phyloP scores from a whole-genome alignment of 2,797 vertebrate genomes.

The Crax fasciolata region DNA sequence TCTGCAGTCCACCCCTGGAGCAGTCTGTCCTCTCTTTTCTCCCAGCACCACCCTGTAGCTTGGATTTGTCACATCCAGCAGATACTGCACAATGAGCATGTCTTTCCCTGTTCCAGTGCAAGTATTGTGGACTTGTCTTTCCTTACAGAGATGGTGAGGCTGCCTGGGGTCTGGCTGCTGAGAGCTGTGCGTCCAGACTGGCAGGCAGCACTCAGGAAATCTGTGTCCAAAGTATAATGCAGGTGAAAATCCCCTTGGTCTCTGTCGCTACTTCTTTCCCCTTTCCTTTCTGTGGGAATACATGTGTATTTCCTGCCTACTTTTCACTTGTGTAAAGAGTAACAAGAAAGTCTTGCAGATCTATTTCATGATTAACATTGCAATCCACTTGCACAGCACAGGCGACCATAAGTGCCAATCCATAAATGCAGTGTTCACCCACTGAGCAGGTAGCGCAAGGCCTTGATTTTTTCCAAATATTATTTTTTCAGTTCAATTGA shows the following conservation, averaged over 20 bases:
- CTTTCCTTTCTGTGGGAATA: background rate
- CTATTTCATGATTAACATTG: background rate
- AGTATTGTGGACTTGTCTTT: background rate
- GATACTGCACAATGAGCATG: background rate
- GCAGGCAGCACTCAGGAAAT: background rate
- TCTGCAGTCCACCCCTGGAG: background rate
- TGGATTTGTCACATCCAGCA: background rate
- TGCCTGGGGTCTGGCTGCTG: background rate
- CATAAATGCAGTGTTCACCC: conserved; percentile 34
- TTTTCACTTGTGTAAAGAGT: conserved; percentile 29
- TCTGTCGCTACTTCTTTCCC: background rate
- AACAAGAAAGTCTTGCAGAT: conserved; percentile 32
- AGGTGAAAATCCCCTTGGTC: background rate
- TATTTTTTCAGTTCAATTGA: conserved; percentile 28
- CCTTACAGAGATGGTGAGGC: too few relatives aligned
- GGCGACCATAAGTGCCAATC: conserved; percentile 36
- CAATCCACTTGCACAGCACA: conserved; percentile 41
- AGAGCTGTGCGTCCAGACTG: background rate
- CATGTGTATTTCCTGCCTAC: background rate
- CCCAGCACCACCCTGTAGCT: background rate
- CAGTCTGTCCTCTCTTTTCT: background rate
- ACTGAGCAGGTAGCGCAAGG: background rate
- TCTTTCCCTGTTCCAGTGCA: background rate
- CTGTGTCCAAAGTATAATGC: background rate
- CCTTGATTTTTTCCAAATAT: background rate